phyloP scores from a whole-genome alignment of 2,113 vertebrate genomes.

The Tympanuchus pallidicinctus region DNA sequence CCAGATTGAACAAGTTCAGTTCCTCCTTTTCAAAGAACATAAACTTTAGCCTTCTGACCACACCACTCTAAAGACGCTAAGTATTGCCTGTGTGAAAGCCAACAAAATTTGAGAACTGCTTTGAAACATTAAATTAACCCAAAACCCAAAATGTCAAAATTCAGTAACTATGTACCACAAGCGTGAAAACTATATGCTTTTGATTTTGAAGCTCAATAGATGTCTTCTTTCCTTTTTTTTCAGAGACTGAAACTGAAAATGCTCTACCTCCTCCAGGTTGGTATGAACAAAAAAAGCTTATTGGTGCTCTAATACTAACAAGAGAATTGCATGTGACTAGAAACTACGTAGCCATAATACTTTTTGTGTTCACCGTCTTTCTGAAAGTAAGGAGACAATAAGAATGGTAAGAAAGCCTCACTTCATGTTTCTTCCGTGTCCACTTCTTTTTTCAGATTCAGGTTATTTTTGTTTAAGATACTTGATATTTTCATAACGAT shows the following conservation, averaged over 20 bases:
- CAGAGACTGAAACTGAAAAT: constrained; percentile 76
- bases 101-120: not conserved
- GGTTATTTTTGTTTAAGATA: not conserved
- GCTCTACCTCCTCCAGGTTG: constrained; percentile 74
- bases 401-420: not conserved
- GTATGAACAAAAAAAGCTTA: constrained; percentile 6
- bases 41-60: not conserved
- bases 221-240: constrained; percentile 53
- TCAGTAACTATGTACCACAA: not conserved
- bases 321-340: not conserved
- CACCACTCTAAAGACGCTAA: not conserved
- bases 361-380: not conserved
- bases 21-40: not conserved
- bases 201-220: constrained; percentile 1
- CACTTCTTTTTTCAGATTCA: not conserved
- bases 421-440: not conserved
- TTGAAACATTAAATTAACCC: not conserved
- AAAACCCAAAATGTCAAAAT: not conserved
- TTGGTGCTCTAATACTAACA: not conserved
- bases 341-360: not conserved
- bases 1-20: not conserved
- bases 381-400: not conserved
- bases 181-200: not conserved
- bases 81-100: fast-evolving
- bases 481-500: not conserved